These are phyloP conservation scores for Ylistrum balloti DNA, from an alignment of 1,140 invertebrate genomes.

Conservation along the genomic window DNA sequence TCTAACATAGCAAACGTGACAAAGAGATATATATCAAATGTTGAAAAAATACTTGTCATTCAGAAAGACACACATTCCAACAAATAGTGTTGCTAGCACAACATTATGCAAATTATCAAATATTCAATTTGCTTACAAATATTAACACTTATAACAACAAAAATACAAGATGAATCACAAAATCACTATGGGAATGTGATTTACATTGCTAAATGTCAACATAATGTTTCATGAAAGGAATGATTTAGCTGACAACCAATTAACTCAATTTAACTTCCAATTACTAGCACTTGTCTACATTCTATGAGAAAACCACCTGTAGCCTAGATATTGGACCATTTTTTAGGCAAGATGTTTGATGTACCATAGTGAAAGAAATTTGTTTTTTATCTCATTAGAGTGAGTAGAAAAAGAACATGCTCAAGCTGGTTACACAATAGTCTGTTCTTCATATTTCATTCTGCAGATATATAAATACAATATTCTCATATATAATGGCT, in stretches of 20 bases:
- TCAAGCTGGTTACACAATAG: too few species aligned
- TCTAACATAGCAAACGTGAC: neutral
- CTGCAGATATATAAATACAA: too few species aligned
- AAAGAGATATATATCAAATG: neutral
- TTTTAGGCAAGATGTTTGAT: too few species aligned
- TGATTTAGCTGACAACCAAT: neutral
- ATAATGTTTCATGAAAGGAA: neutral
- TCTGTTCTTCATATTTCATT: too few species aligned
- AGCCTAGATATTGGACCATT: neutral
- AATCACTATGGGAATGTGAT: conserved; percentile 2
- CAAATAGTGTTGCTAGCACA: neutral
- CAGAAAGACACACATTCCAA: neutral
- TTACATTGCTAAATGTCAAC: neutral
- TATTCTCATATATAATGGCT: too few species aligned
- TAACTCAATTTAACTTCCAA: neutral
- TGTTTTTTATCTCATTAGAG: too few species aligned
- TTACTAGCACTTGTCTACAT: neutral
- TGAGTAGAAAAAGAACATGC: too few species aligned
- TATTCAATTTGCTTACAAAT: neutral
- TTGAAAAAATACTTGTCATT: neutral
- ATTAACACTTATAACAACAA: neutral
- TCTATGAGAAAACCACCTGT: neutral
- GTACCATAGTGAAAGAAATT: too few species aligned
- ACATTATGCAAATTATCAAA: neutral
- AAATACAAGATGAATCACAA: neutral